Base-by-base conservation (phyloP, 1,140 invertebrate genomes). In the Littorina saxatilis region DNA sequence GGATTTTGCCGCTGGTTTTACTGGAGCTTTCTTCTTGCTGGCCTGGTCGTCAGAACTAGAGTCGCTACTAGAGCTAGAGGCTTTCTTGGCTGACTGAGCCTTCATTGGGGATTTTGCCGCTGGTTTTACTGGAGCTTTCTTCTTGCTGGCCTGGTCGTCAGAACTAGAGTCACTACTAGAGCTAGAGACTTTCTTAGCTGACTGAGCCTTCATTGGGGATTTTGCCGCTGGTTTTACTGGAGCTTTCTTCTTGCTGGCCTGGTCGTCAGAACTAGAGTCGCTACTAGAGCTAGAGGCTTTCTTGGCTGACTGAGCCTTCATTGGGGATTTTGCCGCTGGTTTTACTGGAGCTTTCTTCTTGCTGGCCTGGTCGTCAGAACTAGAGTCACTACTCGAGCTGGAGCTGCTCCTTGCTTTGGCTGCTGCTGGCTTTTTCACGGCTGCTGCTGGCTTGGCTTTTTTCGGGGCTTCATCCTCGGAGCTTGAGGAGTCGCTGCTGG, bases 31-130 rank as follows among this genome's bases (percentile, higher is more conserved):
- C 17, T 47, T 47, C 43, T 47, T 47, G 78, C 68, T 17, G 1
- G 32, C 61, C 20, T 80, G 78, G 35, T 80, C 78, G 29, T 84
- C 83, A 27, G 73, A 77, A 27, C 78, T 80, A 9, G 82, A 83
- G 29, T 73, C 66, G 37, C 50, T 75, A 66, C 72, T 76, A 11
- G 77, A 80, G 23, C 70, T 75, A 37, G 77, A 80, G 20, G 23
- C 43, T 76, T 80, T 79, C 29, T 83, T 80, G 2, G 47, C 43
- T 37, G 50, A 9, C 13, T 39, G 47, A 29, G 73, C 23, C 39
- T 63, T 70, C 39, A 66, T 35, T 70, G 66, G 58, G 37, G 47
- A 39, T 40, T 52, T 80, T 27, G 29, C 70, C 11, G 68, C 43
- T 35, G 79, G n/a, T 37, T 13, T 35, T 47, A 68, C 32, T 73